phyloP scores from a whole-genome alignment of 1,140 invertebrate species.

The Drosophila aff. region DNA sequence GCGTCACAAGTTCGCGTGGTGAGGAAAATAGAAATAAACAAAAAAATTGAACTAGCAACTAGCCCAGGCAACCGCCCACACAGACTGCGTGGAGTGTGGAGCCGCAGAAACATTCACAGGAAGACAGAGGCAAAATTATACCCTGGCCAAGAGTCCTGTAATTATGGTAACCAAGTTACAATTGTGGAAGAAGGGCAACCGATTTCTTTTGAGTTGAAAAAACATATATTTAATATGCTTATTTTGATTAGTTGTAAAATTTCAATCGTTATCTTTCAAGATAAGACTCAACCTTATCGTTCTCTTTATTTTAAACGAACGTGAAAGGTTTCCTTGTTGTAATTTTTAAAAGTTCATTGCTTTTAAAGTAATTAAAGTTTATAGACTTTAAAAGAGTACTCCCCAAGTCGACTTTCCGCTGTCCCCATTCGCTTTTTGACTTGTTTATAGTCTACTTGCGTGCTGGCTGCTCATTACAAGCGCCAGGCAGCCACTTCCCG shows the following conservation, averaged over 20 bases:
- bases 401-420: background rate
- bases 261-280: background rate
- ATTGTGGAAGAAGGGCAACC: background rate
- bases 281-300: background rate
- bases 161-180: background rate
- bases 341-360: background rate
- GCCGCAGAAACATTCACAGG: slow-evolving; percentile 5
- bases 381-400: slow-evolving; percentile 4
- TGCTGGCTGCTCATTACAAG: slow-evolving; percentile 63
- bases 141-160: slow-evolving; percentile 11
- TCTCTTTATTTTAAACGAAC: too few species aligned
- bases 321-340: background rate
- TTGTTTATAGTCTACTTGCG: slow-evolving; percentile 59
- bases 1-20: slow-evolving; percentile 42
- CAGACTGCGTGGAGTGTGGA: slow-evolving; percentile 10
- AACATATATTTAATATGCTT: background rate
- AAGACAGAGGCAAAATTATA: slow-evolving; percentile 23
- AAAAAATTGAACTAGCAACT: slow-evolving; percentile 16
- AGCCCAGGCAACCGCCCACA: slow-evolving; percentile 43
- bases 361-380: background rate
- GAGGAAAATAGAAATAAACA: slow-evolving; percentile 23
- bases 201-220: background rate
- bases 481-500: slow-evolving; percentile 51
- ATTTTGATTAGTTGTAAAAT: background rate
- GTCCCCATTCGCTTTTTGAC: background rate